phyloP scores from a whole-genome alignment of 2,113 vertebrate genomes.

The Aythya baeri region DNA sequence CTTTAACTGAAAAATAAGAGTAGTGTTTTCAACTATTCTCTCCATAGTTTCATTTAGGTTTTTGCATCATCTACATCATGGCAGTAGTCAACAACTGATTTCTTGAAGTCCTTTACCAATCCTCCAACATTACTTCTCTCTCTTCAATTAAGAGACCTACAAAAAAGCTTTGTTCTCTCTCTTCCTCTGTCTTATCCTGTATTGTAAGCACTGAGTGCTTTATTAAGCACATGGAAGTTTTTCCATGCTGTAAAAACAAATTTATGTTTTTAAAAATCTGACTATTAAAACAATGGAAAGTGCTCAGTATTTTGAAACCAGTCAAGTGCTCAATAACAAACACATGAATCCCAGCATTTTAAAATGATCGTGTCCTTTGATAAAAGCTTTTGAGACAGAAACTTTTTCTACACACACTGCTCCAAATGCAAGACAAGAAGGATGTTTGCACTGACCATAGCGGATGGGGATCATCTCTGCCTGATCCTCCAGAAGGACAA shows the following conservation, averaged over 20 bases:
- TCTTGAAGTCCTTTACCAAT: neutral
- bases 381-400: neutral
- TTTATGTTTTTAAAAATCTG: neutral
- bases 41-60: neutral
- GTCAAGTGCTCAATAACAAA: neutral
- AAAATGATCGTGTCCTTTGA: neutral
- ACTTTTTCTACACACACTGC: neutral
- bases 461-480: neutral
- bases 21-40: neutral
- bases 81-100: neutral
- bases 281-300: neutral
- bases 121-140: neutral
- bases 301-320: neutral
- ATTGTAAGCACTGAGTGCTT: neutral
- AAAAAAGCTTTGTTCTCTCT: neutral
- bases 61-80: neutral
- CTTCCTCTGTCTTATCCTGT: neutral
- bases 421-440: neutral
- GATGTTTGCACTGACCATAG: neutral
- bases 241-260: neutral
- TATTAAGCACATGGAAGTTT: neutral
- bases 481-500: neutral
- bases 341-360: neutral
- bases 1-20: neutral
- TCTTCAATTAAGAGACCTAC: neutral